Conservation (phyloP, 2,113 vertebrate genomes). For the Triplophysa rosa region DNA sequence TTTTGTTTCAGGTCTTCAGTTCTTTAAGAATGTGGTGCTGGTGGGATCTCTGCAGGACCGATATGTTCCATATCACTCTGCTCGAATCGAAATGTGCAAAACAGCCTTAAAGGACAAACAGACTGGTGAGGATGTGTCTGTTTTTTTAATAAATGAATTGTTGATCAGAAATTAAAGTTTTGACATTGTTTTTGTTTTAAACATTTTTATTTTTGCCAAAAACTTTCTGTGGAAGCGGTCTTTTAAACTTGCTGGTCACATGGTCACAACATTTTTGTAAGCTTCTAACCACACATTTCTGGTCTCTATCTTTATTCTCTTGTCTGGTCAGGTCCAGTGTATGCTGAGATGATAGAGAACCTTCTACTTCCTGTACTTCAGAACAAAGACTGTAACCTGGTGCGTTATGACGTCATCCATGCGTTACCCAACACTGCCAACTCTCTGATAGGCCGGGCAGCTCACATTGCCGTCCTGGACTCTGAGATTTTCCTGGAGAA, state of each 20-base stretch:
- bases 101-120: slow-evolving; percentile 98
- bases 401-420: slow-evolving; percentile 96
- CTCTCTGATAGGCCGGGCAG: slow-evolving; percentile 95
- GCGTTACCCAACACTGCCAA: slow-evolving; percentile 97
- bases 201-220: too few species aligned
- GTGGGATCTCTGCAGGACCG: slow-evolving; percentile 97
- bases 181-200: too few species aligned
- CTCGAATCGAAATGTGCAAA: slow-evolving; percentile 99
- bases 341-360: slow-evolving; percentile 99
- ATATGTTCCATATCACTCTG: slow-evolving; percentile 97
- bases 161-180: too few species aligned
- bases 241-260: too few species aligned
- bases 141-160: too few species aligned
- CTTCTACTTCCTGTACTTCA: slow-evolving; percentile 93
- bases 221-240: too few species aligned
- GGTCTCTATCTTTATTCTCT: neutral
- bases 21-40: slow-evolving; percentile 95
- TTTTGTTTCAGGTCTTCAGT: slow-evolving; percentile 84
- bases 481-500: slow-evolving; percentile 99
- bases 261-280: neutral
- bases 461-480: slow-evolving; percentile 97
- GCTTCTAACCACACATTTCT: neutral
- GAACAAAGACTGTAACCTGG: slow-evolving; percentile 93
- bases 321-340: slow-evolving; percentile 84
- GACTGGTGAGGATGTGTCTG: slow-evolving; percentile 79